Base-by-base conservation (phyloP, 2,888 invertebrate genomes). In the Choreutis nemorana region DNA sequence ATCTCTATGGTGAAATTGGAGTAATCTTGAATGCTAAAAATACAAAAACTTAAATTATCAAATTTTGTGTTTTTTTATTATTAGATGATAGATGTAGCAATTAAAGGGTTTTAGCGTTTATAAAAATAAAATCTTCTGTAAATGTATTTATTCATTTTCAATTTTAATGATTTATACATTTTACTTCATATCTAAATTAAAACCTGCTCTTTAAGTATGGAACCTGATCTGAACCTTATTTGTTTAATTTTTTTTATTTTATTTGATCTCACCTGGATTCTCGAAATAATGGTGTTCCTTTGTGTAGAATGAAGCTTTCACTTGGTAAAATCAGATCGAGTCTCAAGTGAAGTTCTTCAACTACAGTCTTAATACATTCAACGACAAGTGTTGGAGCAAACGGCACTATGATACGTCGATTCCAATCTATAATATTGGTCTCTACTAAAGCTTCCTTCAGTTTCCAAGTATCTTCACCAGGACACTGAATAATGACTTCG, bases 361-460 rank as follows among this genome's bases (percentile, higher is more conserved):
- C 4, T 18, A 18, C 18, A 4, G 4, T 18, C 8, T 18, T 18
- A 4, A 18, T 18, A 18, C 29, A 30, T 25, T 30, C 16, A 1
- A 24, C 15, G 4, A 30, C 12, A 3, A 24, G 29, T 11, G 4
- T 13, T 6, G 29, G 29, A 4, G 28, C 26, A 11, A 15, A 34
- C 7, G 31, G 31, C 2, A 34, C 12, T 4, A 21, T 28, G 6
- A 34, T 10, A 3, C 12, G n/a, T 4, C 29, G 9, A 7, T n/a
- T 8, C 34, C 34, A 34, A 9, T 31, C 27, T 14, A 34, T 27
- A 2, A 22, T 15, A 7, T 31, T 34, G 3, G 31, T 31, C 4
- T 13, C 23, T 8, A 23, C 12, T 13, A 34, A n/a, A 4, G 34
- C 34, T 7, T 31, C 27, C 14, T 31, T 29, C 7, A 34, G 11